Percentiles rank a stretch among this genome's conserved stretches.
These are phyloP conservation scores for Iselma pallidipennis DNA, from an alignment of 2,888 invertebrate species.

Conservation along the genomic window DNA sequence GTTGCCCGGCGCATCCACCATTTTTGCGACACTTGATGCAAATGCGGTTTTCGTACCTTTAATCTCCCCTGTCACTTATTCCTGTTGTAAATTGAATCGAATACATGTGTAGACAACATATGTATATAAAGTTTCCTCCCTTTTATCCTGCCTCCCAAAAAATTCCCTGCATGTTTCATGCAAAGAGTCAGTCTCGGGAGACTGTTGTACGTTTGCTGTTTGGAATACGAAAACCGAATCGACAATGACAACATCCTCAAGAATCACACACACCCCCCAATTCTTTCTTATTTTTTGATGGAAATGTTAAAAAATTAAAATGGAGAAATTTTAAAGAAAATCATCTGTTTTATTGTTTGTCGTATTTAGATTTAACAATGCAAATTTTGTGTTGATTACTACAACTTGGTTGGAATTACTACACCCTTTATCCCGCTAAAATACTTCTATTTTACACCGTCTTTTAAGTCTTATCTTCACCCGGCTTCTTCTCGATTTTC, in stretches of 20 bases:
- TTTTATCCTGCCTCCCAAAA: not conserved
- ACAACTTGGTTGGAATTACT: not conserved
- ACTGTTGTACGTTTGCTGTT: not conserved
- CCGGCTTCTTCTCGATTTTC: constrained; percentile 7
- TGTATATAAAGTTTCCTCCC: not conserved
- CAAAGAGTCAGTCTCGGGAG: not conserved
- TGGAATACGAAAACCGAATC: not conserved
- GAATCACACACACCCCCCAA: no score
- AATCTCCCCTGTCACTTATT: no score
- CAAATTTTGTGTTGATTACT: not conserved
- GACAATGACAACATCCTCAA: not conserved
- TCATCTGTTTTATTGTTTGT: no score
- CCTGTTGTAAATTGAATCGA: not conserved
- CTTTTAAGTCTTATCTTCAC: not conserved
- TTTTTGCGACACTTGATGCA: not conserved
- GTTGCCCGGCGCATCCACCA: not conserved
- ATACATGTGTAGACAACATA: not conserved
- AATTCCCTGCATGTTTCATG: not conserved
- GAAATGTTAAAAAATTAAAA: no score
- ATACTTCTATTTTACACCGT: not conserved
- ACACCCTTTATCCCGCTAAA: not conserved
- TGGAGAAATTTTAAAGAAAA: no score
- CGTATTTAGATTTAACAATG: no score
- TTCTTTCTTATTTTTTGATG: no score
- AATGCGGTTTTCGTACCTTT: no score